phyloP scores from a whole-genome alignment of 2,113 vertebrate species.

The Bucco capensis region DNA sequence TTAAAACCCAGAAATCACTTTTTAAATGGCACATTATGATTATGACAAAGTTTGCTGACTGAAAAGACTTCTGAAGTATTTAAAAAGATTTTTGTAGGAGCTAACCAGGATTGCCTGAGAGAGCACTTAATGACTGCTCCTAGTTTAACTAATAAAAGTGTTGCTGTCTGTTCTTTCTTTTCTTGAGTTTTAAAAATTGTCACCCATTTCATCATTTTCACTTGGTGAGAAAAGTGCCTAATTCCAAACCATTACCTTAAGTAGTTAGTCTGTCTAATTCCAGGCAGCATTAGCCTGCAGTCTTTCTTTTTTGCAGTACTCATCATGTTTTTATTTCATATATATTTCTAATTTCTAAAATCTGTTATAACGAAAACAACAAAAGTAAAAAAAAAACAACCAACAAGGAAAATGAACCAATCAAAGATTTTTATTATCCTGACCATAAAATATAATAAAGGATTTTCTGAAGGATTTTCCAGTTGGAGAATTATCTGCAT shows the following conservation, averaged over 20 bases:
- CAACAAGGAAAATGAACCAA: not conserved
- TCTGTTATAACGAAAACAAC: not conserved
- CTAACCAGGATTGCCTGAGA: not conserved
- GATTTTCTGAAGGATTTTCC: not conserved
- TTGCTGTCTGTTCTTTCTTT: not conserved
- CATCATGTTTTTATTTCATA: not conserved
- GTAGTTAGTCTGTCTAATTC: not conserved
- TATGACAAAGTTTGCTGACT: not conserved
- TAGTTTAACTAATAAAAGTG: not conserved
- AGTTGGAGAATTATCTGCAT: not conserved
- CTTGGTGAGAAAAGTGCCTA: not conserved
- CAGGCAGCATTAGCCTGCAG: not conserved
- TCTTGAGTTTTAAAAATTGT: not conserved
- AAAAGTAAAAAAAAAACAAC: not conserved
- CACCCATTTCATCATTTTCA: not conserved
- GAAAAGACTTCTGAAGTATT: not conserved
- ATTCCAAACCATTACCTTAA: not conserved
- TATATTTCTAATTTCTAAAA: not conserved
- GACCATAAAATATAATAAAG: not conserved
- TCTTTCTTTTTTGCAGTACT: not conserved
- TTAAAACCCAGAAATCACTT: not conserved
- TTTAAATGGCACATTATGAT: not conserved
- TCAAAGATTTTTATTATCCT: not conserved
- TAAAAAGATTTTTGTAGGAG: not conserved
- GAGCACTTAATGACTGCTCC: not conserved